Percentiles rank a stretch among this genome's conserved stretches.
Conservation (phyloP, 2,888 invertebrate species). For the Actias luna region DNA sequence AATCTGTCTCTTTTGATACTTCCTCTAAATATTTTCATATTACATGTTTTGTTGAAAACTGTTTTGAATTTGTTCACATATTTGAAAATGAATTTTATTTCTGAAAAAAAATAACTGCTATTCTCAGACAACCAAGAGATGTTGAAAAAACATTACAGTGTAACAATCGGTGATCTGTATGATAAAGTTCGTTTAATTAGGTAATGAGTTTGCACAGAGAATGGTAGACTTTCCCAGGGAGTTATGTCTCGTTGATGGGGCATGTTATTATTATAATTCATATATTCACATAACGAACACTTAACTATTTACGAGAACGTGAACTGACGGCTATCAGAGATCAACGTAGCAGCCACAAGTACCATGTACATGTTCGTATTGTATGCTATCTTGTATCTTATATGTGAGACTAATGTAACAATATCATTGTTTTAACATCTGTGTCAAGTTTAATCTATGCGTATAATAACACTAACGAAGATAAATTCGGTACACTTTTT, state of each 20-base stretch:
- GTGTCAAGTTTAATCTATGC: conserved; percentile 34
- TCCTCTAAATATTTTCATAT: too few species aligned
- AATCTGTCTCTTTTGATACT: too few species aligned
- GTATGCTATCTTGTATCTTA: conserved; percentile 20
- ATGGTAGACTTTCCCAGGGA: not conserved
- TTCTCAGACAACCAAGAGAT: too few species aligned
- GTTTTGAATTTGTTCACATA: too few species aligned
- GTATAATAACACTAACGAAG: too few species aligned
- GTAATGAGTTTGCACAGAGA: not conserved
- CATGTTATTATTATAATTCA: not conserved
- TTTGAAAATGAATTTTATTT: too few species aligned
- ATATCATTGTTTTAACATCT: conserved; percentile 37
- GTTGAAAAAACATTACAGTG: too few species aligned
- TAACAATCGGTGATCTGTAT: not conserved
- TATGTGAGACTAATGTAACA: conserved; percentile 31
- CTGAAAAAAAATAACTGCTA: too few species aligned
- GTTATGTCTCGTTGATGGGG: not conserved
- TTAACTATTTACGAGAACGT: conserved; percentile 9
- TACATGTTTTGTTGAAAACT: too few species aligned
- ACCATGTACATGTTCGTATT: conserved; percentile 16
- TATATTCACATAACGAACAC: conserved; percentile 1
- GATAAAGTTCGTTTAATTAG: not conserved
- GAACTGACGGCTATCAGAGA: conserved; percentile 19
- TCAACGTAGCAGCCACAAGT: conserved; percentile 20
- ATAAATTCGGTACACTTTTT: too few species aligned